Base-by-base conservation (phyloP, 64 coral and sea anemone species). In the Actinia tenebrosa region DNA sequence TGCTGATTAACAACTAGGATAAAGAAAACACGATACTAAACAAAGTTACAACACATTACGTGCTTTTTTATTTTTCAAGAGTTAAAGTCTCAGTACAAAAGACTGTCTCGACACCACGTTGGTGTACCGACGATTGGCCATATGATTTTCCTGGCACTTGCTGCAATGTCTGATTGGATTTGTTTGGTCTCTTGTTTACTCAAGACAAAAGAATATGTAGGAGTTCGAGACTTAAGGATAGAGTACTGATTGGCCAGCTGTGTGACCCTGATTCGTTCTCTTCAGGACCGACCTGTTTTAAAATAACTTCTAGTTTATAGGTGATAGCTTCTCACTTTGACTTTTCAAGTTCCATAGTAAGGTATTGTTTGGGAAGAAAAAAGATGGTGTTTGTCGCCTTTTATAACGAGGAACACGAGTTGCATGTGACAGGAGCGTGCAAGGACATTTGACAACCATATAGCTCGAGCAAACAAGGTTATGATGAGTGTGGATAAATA, bases 141-240 rank as follows among this genome's bases (percentile, higher is more conserved):
- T 69, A 37, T 75, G 26, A 75, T 75, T 75, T 75, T 75, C 69
- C 69, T 75, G 69, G 69, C 27, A 10, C 27, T 75, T 30, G 69
- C 69, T 75, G 69, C 10, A 26, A 26, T 30, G 69, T 75, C 69
- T 75, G 69, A 75, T 75, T 69, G 64, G 64, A 69, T 69, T 69
- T 69, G 64, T 69, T 69, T 69, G 64, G 19, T 69, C 3, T 20
- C 22, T 19, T 22, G 4, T 66, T 18, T 22, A 3, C 2, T 22
- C 18, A 22, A 14, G n/a, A 75, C 69, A 75, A 75, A 14, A 75
- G 25, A 30, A 75, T 26, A 15, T 75, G 20, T 75, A 15, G 69
- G 4, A 75, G 69, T 75, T 75, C 63, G 42, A 7, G 42, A 75
- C 11, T 10, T 58, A 37, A 30, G 23, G 69, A 14, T 16, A 26